Base-by-base conservation (phyloP, 2,888 invertebrate species). In the Acleris laterana region DNA sequence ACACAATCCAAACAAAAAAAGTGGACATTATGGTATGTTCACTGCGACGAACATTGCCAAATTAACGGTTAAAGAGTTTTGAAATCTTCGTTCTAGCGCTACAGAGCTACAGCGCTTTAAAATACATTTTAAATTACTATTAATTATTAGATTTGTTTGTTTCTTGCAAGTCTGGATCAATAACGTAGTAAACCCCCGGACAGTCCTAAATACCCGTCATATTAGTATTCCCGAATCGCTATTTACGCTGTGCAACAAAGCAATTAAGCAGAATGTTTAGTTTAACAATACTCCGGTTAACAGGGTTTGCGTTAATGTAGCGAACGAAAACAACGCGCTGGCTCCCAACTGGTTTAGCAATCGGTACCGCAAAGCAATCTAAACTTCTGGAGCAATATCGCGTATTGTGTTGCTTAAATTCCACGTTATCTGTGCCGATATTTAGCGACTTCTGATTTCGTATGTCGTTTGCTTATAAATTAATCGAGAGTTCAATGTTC, bases 251-350 rank as follows among this genome's bases (percentile, higher is more conserved):
- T 49, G 53, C 32, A 56, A 55, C 65, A 56, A 61, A 61, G 65
- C 56, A 61, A 66, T 66, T 61, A 32, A 56, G 32, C 50, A 20
- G 46, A 56, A 66, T 66, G 65, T 66, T 66, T 57, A 57, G 62
- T 66, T 52, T 61, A 66, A 62, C 65, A 66, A 66, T 66, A 65
- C 65, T 56, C 61, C 44, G 53, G 61, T 62, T 65, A 66, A 66
- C 66, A 62, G 32, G 32, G 20, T 66, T 66, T 62, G 51, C 66
- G 50, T 25, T 66, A 66, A 66, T 66, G 66, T 62, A 57, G 61
- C 66, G 66, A 25, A 19, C 51, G 56, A 66, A 65, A 66, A 66
- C 65, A 66, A 65, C 65, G 46, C 42, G 42, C 25, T 51, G 55
- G 49, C 60, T 25, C 55, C 49, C 48, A 66, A 66, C 66, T 62